Base-by-base conservation (phyloP, 2,888 invertebrate species). In the Margaritifera margaritifera region DNA sequence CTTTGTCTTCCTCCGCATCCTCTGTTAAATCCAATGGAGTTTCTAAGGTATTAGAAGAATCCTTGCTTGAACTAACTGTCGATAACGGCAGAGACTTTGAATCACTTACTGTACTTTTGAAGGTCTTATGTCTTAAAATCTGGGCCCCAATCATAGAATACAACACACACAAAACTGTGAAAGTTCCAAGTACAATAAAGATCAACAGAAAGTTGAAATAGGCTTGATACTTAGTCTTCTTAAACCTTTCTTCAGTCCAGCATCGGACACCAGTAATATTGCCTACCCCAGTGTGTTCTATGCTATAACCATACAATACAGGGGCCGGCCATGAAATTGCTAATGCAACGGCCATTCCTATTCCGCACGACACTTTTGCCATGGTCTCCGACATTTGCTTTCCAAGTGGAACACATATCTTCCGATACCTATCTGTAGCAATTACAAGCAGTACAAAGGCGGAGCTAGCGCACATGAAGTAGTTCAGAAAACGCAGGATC, bases 321-420 rank as follows among this genome's bases (percentile, higher is more conserved):
- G 78, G 75, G 20, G 83, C 78, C 6, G 81, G 79, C 76, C 81
- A 78, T 1, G 80, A 75, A 15, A 79, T 19, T 11, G 76, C 27
- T 18, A 75, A 27, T 6, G 81, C 66, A 11, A 72, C 62, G 20
- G 54, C 56, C 6, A 71, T 42, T 1, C 75, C 72, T 18, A 72
- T 15, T 0, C 57, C 11, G 52, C 75, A 74, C 2, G 58, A 24
- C 1, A 69, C 6, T 53, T 82, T 81, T 11, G 78, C 78, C 31
- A 74, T 62, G 19, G 63, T 60, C 2, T 70, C 62, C 2, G 75
- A 62, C 54, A 84, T 75, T 66, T 84, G 84, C 27, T 65, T 64
- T 22, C 77, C 74, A 5, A 82, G 68, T 6, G 83, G 84, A 19
- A 71, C 72, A 62, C 85, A 82, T 25, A 85, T 77, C 57, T 83